Base-by-base conservation (phyloP, 2,113 vertebrate genomes). In the Antigone vipio region DNA sequence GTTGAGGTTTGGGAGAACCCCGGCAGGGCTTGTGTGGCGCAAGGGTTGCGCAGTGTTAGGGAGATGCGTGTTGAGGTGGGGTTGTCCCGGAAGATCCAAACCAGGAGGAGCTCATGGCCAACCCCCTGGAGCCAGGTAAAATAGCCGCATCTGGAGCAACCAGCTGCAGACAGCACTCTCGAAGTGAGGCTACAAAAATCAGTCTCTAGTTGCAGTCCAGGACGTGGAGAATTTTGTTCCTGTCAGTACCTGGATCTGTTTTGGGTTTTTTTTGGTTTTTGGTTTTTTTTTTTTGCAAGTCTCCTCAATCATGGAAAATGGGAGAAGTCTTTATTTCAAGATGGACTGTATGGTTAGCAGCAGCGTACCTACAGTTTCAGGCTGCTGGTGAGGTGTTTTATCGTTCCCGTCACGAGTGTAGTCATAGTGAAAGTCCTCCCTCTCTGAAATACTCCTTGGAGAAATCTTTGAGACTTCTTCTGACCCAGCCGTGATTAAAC, bases 1-100 rank as follows among this genome's bases (percentile, higher is more conserved):
- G 52, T 26, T 47, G 94, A 82, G 74, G 45, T 56, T 82, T 75
- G 88, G 89, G 62, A 83, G 82, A 92, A 79, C 73, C 79, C 83
- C 1, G 22, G 53, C 68, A 56, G 22, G 50, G 49, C 53, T 74
- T 50, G 44, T 0, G 5, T 45, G 38, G 42, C 0, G 0, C 0
- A 0, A 47, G 38, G 75, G 34, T 35, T 64, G 9, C 50, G 50
- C 2, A 2, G 20, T 32, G n/a, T 49, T 50, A 75, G 62, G 47
- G 40, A 85, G 67, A 3, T 42, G 50, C 1, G 3, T 38, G 60
- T 44, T 44, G 45, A 75, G 74, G 22, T 60, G 58, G 34, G 35
- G 11, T n/a, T 92, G 52, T 93, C 52, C 42, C 1, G 0, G 45
- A 20, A 15, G 9, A 38, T 66, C 55, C 27, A 74, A 55, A 42